Evolutionary conservation across 2,888 invertebrate species (phyloP), one percentile per base, ranked within the genome.

Genomic region (Oscheius sp.): DNA sequence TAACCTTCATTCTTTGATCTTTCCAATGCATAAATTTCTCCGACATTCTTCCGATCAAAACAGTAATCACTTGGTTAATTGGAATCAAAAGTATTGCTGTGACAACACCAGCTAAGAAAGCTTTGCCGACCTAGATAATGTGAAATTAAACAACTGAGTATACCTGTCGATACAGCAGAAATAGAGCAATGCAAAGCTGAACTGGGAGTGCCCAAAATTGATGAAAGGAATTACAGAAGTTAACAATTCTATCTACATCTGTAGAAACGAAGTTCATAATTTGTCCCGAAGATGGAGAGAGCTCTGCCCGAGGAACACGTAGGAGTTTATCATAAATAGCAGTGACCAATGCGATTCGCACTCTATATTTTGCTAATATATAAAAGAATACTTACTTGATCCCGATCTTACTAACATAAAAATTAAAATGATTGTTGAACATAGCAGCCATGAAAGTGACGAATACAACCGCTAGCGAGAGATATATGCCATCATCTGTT

Each of bases 191-290:
- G 36, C 90, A 89, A 63, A 94, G 88, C 92, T 94, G 93, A 83
- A 95, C 90, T 5, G 96, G 96, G 85, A 96, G 92, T 87, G 95
- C 95, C 96, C 97, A 97, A 78, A 95, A 90, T 4, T 93, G 91
- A 88, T 97, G 97, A 86, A 98, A 95, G 88, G 94, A 95, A 2
- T 94, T 92, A 87, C 94, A 95, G 24, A 95, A 93, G 87, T 95
- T 95, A 0, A 95, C 93, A 77, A 97, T 93, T 78, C 96, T 90
- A 86, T 96, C 95, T 0, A 93, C 92, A 86, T 98, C 97, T 0
- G 94, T 94, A 32, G 95, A 95, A 93, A 97, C 94, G 80, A 94
- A 93, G 88, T 97, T 97, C 1, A 95, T 91, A 67, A 97, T 92
- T 89, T 96, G 93, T 0, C 96, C 96, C 44, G 92, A 80, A 38